These are phyloP conservation scores for Myotis daubentonii DNA, from an alignment of 2,797 vertebrate genomes.

Conservation along the genomic window DNA sequence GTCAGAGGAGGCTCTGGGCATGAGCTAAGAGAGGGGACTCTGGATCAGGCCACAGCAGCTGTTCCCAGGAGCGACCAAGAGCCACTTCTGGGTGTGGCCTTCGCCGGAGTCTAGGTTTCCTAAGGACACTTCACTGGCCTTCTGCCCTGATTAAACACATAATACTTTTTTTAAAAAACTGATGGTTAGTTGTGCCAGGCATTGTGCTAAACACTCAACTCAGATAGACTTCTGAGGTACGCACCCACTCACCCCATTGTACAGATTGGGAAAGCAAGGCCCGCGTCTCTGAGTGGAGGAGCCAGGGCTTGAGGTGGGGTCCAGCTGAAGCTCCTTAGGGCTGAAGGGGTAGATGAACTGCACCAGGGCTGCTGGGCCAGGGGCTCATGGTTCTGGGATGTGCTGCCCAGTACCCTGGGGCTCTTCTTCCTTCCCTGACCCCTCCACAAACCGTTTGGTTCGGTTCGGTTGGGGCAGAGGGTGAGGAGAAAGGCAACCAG, in stretches of 20 bases:
- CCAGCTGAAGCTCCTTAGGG: neutral
- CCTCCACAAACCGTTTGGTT: neutral
- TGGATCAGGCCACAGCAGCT: neutral
- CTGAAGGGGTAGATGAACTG: neutral
- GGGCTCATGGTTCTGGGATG: neutral
- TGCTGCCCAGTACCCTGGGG: neutral
- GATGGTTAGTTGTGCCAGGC: neutral
- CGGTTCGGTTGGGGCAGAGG: neutral
- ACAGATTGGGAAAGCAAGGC: neutral
- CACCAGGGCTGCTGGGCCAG: neutral
- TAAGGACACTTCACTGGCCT: neutral
- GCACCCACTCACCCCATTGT: neutral
- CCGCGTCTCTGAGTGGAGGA: neutral
- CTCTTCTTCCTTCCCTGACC: neutral
- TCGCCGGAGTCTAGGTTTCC: neutral
- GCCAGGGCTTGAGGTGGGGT: neutral
- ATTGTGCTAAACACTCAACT: neutral
- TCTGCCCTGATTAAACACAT: constrained; percentile 3
- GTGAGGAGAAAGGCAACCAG: neutral
- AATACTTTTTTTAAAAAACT: neutral
- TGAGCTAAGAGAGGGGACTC: neutral
- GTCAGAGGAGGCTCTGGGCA: neutral
- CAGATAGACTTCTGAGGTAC: neutral
- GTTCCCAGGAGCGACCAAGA: neutral
- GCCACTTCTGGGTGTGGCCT: neutral